These are phyloP conservation scores for Bubo scandiacus DNA, from an alignment of 2,113 vertebrate species.

Conservation along the genomic window DNA sequence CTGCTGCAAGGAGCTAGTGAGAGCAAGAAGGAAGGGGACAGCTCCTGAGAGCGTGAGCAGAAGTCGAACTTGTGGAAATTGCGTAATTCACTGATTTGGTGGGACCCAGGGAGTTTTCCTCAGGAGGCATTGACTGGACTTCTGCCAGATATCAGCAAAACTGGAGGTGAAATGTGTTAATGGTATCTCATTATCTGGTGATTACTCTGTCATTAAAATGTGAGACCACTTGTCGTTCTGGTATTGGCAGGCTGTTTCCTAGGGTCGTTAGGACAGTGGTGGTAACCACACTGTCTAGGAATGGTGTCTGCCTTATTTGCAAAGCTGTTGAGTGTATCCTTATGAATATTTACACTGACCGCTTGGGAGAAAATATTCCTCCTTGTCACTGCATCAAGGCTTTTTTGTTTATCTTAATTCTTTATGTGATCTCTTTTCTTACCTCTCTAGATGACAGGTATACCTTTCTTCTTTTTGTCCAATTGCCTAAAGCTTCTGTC, in stretches of 20 bases:
- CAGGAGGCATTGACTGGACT: neutral
- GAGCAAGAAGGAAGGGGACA: neutral
- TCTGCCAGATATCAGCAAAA: neutral
- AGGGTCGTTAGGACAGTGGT: neutral
- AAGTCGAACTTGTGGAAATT: neutral
- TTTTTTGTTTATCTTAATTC: neutral
- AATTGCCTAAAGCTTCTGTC: neutral
- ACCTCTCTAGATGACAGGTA: neutral
- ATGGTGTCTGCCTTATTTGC: neutral
- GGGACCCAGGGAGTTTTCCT: neutral
- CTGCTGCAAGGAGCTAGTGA: neutral
- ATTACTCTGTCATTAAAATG: slow-evolving; percentile 24
- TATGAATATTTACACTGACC: neutral
- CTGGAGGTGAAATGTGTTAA: slow-evolving; percentile 9
- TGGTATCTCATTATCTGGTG: slow-evolving; percentile 22
- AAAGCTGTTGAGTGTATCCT: neutral
- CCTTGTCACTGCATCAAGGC: neutral
- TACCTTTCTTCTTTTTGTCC: neutral
- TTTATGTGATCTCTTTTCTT: neutral
- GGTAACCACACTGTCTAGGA: neutral
- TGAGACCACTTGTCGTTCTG: neutral
- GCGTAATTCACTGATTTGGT: neutral
- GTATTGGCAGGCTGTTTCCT: neutral
- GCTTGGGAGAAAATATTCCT: neutral
- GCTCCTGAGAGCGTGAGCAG: neutral